These are phyloP conservation scores for Axis porcinus DNA, from an alignment of 2,113 vertebrate genomes.

Conservation along the genomic window DNA sequence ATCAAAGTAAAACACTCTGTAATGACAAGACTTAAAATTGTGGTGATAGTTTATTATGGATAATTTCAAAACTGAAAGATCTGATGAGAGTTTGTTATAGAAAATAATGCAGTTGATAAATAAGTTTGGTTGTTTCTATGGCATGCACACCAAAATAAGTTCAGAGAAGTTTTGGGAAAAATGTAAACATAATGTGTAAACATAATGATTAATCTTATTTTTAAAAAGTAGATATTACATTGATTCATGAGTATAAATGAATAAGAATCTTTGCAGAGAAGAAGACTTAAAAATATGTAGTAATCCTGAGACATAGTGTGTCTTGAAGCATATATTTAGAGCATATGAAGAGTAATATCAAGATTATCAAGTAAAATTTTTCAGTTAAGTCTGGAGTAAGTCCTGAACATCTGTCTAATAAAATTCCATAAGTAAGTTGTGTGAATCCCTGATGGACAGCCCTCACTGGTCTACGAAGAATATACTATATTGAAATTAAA, in stretches of 20 bases:
- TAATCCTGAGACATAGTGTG: background rate
- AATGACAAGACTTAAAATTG: background rate
- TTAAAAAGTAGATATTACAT: background rate
- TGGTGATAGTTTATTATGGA: background rate
- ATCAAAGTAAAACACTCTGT: background rate
- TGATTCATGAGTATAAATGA: background rate
- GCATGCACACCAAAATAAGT: background rate
- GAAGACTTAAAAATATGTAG: background rate
- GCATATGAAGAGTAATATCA: background rate
- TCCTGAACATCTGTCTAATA: background rate
- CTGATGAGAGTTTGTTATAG: background rate
- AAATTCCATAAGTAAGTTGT: background rate
- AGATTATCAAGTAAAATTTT: background rate
- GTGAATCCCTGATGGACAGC: background rate
- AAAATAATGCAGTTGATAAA: background rate
- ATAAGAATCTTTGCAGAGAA: background rate
- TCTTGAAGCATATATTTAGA: background rate
- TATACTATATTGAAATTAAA: background rate
- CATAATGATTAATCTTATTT: constrained; percentile 16
- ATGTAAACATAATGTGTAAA: background rate
- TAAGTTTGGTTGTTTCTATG: constrained; percentile 15
- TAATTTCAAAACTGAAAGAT: constrained; percentile 11
- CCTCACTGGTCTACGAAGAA: background rate
- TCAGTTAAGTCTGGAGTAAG: background rate
- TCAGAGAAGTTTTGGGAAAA: background rate